Conservation (phyloP, 2,797 vertebrate species). For the Calcarius lapponicus region DNA sequence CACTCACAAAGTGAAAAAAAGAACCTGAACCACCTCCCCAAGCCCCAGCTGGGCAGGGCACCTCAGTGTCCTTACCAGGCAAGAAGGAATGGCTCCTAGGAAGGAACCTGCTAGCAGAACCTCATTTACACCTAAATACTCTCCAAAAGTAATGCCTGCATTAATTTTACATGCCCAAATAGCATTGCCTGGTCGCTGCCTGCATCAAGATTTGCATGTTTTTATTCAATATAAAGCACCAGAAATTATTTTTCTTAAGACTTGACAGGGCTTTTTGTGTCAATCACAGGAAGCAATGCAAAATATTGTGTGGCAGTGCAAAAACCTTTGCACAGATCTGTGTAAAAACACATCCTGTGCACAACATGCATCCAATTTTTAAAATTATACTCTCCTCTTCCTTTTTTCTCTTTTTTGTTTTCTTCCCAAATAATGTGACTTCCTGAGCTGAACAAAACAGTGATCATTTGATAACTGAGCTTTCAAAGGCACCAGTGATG, state of each 20-base stretch:
- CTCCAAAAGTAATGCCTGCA: neutral
- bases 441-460: conserved; percentile 1
- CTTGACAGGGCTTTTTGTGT: neutral
- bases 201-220: neutral
- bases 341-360: neutral
- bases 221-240: neutral
- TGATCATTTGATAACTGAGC: neutral
- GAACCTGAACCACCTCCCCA: neutral
- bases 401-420: neutral
- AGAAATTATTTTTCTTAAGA: neutral
- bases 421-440: neutral
- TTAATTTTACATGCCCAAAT: too few species aligned
- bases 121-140: neutral
- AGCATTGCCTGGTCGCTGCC: neutral
- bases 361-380: neutral
- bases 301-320: neutral
- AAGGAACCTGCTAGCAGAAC: neutral
- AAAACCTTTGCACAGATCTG: neutral
- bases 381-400: neutral
- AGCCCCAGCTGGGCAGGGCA: neutral
- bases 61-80: neutral
- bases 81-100: neutral
- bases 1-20: neutral
- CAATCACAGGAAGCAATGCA: neutral
- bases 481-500: neutral